Percentiles rank a stretch among this genome's conserved stretches.
Evolutionary conservation across 2,797 vertebrate genomes (phyloP).

Genomic region (Tamandua tetradactyla): DNA sequence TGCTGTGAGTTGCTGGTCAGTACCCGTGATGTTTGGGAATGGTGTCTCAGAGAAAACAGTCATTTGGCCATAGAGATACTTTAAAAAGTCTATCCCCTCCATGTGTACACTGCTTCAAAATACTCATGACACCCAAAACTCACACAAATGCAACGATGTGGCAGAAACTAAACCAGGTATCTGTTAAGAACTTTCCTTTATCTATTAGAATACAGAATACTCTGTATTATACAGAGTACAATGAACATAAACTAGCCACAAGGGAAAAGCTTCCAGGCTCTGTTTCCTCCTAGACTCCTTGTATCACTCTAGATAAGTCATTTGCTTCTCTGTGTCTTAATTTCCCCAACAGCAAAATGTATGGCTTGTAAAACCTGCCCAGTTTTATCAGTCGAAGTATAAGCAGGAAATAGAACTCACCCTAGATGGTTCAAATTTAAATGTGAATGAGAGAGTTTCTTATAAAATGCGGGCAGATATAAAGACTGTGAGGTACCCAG

Average conservation of each 20-base stretch:
- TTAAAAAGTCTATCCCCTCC: accelerated
- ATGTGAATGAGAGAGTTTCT: not conserved
- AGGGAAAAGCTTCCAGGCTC: not conserved
- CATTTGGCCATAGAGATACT: not conserved
- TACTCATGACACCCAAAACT: not conserved
- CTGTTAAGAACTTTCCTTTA: not conserved
- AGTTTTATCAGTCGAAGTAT: not conserved
- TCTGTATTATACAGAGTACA: not conserved
- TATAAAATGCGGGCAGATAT: not conserved
- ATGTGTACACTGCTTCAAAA: not conserved
- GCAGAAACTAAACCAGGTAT: not conserved
- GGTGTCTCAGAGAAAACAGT: not conserved
- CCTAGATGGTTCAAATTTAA: not conserved
- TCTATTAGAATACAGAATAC: too few relatives aligned
- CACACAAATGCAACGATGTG: too few relatives aligned
- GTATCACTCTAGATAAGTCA: not conserved
- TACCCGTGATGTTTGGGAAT: not conserved
- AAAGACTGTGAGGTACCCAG: not conserved
- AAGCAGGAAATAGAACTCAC: not conserved
- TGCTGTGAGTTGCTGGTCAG: not conserved
- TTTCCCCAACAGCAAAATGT: not conserved
- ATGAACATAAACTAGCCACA: not conserved
- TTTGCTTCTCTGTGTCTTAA: not conserved
- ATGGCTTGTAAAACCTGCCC: not conserved
- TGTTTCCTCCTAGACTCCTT: too few relatives aligned